Percentiles rank a stretch among this genome's conserved stretches.
Evolutionary conservation across 1,140 invertebrate genomes (phyloP).

Genomic region (Ostrea edulis): DNA sequence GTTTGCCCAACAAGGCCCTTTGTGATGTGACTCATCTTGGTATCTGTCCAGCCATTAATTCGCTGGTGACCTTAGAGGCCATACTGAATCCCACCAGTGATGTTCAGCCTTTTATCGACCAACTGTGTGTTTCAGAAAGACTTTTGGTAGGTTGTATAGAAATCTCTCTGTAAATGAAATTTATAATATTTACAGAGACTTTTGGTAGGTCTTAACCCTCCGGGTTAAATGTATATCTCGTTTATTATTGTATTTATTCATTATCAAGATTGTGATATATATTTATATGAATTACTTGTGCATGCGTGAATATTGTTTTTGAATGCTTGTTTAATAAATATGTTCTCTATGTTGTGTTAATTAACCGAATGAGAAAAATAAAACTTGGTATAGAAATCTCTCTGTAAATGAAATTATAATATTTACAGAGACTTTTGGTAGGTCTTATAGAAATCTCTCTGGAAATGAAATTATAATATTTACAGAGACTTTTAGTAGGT

Average conservation of each 20-base stretch:
- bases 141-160: constrained; percentile 83
- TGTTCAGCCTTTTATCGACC: constrained; percentile 88
- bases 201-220: too few species aligned
- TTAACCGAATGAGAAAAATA: too few species aligned
- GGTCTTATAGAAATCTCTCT: constrained; percentile 17
- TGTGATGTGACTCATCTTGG: constrained; percentile 65
- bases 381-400: neutral
- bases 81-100: constrained; percentile 83
- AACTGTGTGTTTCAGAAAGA: constrained; percentile 90
- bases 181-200: too few species aligned
- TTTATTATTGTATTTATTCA: too few species aligned
- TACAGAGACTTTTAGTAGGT: too few species aligned
- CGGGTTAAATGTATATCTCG: neutral
- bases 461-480: neutral
- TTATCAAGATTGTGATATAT: too few species aligned
- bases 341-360: too few species aligned
- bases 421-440: constrained; percentile 90
- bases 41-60: constrained; percentile 70
- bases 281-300: too few species aligned
- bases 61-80: constrained; percentile 76
- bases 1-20: constrained; percentile 60
- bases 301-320: too few species aligned
- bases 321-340: too few species aligned
- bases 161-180: neutral
- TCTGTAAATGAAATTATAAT: neutral